Conservation (phyloP, 2,888 invertebrate genomes). For the Pteria penguin region DNA sequence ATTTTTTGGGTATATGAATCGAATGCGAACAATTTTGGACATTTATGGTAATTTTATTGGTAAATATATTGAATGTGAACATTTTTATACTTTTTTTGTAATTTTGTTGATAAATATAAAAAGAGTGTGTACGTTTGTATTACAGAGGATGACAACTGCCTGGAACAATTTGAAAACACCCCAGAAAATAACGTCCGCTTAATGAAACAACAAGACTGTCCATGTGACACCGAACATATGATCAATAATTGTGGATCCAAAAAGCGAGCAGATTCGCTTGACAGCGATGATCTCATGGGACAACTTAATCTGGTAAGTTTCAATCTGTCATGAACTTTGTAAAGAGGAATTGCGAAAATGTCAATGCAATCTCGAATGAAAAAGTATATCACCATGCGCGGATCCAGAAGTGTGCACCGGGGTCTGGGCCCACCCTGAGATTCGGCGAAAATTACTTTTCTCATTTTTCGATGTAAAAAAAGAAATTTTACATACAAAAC, state of each 20-base stretch:
- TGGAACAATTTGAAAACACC: constrained; percentile 94
- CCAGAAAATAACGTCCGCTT: constrained; percentile 96
- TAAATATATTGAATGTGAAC: not conserved
- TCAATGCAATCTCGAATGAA: no score
- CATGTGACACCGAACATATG: constrained; percentile 98
- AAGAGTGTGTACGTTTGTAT: not conserved
- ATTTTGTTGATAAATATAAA: not conserved
- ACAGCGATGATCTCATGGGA: constrained; percentile 47
- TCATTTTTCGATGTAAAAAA: no score
- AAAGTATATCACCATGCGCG: no score
- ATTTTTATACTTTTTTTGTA: not conserved
- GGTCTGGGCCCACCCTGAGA: no score
- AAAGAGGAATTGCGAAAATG: no score
- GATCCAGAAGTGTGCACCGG: no score
- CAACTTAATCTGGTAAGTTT: constrained; percentile 30
- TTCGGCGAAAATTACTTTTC: no score
- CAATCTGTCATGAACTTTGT: no score
- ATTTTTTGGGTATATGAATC: no score
- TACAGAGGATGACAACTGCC: constrained; percentile 91
- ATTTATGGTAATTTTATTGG: not conserved
- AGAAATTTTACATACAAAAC: no score
- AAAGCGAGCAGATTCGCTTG: constrained; percentile 60
- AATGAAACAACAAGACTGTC: constrained; percentile 90
- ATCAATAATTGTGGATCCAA: constrained; percentile 91
- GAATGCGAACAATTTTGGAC: no score